These are phyloP conservation scores for Scaptomyza montana DNA, from an alignment of 1,140 invertebrate genomes.

Conservation along the genomic window DNA sequence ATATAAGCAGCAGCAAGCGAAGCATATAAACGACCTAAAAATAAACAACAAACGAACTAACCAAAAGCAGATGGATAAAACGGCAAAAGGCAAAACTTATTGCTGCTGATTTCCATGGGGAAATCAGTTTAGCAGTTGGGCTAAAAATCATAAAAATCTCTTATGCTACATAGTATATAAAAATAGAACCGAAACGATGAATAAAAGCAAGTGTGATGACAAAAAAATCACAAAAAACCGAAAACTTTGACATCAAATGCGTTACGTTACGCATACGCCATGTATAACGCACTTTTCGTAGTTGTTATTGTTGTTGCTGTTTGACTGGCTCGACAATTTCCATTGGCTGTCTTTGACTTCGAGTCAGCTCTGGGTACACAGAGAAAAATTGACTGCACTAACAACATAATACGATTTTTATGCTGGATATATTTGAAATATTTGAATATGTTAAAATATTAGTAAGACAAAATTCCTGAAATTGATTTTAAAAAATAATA, in stretches of 20 bases:
- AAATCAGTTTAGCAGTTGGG: constrained; percentile 74
- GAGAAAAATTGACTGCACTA: constrained; percentile 20
- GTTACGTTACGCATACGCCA: constrained; percentile 77
- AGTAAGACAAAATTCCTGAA: no score
- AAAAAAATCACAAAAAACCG: constrained; percentile 33
- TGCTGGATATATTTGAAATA: no score
- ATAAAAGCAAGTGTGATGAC: constrained; percentile 39
- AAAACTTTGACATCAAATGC: constrained; percentile 45
- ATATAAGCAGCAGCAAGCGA: constrained; percentile 6
- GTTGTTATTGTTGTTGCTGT: constrained; percentile 1
- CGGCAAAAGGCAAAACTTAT: constrained; percentile 46
- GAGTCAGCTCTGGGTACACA: constrained; percentile 6
- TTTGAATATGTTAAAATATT: neutral
- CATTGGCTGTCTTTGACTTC: constrained; percentile 49
- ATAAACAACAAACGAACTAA: constrained; percentile 20
- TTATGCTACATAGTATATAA: constrained; percentile 64
- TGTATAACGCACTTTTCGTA: constrained; percentile 50
- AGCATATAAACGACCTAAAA: constrained; percentile 23
- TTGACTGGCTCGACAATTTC: constrained; percentile 74
- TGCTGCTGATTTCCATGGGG: constrained; percentile 69
- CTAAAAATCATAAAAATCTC: constrained; percentile 70
- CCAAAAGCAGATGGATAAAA: constrained; percentile 32
- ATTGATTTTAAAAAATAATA: no score
- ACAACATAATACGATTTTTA: no score
- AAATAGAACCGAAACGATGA: constrained; percentile 41